phyloP scores from a whole-genome alignment of 2,113 vertebrate genomes.

The Myodes glareolus region DNA sequence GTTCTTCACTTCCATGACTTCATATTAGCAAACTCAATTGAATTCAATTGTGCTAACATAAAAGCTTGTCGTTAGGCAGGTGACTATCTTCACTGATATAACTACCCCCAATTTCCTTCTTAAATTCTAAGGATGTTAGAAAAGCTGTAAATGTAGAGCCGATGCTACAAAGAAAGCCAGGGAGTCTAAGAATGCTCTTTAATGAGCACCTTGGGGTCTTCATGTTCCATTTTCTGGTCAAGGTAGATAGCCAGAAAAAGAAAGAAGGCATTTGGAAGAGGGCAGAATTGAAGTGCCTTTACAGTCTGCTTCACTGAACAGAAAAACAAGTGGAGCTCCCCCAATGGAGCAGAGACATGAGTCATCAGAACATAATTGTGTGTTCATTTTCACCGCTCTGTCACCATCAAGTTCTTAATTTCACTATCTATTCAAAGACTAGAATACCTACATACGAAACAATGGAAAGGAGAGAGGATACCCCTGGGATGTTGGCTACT shows the following conservation, averaged over 20 bases:
- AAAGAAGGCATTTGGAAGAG: not conserved
- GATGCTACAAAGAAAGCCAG: not conserved
- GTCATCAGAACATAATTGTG: not conserved
- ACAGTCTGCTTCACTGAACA: not conserved
- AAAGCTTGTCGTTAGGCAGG: not conserved
- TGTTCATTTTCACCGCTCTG: not conserved
- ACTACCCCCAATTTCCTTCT: not conserved
- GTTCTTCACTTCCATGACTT: constrained; percentile 2
- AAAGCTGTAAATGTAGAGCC: not conserved
- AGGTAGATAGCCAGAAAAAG: not conserved
- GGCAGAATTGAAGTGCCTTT: not conserved
- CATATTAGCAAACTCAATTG: not conserved
- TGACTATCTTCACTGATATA: not conserved
- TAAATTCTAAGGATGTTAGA: not conserved
- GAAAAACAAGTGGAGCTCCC: constrained; percentile 34
- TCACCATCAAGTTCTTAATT: not conserved
- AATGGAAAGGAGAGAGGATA: not conserved
- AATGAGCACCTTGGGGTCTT: not conserved
- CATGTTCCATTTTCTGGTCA: not conserved
- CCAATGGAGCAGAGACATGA: not conserved
- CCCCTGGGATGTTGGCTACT: not conserved
- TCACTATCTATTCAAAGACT: constrained; percentile 30
- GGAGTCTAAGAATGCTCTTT: not conserved
- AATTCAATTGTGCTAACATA: not conserved
- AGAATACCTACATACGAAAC: not conserved